These are phyloP conservation scores for Allolobophora icterica DNA, from an alignment of 2,888 invertebrate genomes.

Conservation along the genomic window DNA sequence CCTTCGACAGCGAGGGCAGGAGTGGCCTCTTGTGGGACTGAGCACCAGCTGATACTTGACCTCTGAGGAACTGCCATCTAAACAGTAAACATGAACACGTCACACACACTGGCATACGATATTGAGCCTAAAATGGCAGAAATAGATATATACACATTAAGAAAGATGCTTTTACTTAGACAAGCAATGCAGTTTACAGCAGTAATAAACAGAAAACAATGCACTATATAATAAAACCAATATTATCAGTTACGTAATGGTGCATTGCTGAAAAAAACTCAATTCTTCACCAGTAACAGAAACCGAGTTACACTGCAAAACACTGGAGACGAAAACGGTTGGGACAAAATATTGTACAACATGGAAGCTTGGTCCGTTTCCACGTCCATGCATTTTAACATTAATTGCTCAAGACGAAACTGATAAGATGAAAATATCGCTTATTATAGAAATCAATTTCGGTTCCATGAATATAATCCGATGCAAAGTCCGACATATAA, in stretches of 20 bases:
- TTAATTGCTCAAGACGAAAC: no score
- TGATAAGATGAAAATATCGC: no score
- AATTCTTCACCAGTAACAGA: no score
- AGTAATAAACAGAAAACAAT: background rate
- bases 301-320: no score
- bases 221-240: background rate
- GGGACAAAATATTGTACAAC: no score
- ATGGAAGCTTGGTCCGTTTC: no score
- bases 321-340: no score
- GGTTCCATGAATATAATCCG: no score
- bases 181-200: background rate
- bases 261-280: background rate
- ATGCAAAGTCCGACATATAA: no score
- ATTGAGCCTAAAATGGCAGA: background rate
- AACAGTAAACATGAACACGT: background rate
- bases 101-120: no score
- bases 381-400: no score
- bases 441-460: no score
- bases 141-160: background rate
- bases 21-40: background rate
- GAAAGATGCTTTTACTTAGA: background rate
- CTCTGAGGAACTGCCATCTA: slow-evolving; percentile 11
- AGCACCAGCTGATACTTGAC: background rate
- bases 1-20: slow-evolving; percentile 20
- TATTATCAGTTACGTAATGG: background rate